These are phyloP conservation scores for Epicampocera succincta DNA, from an alignment of 2,888 invertebrate genomes.

Conservation along the genomic window DNA sequence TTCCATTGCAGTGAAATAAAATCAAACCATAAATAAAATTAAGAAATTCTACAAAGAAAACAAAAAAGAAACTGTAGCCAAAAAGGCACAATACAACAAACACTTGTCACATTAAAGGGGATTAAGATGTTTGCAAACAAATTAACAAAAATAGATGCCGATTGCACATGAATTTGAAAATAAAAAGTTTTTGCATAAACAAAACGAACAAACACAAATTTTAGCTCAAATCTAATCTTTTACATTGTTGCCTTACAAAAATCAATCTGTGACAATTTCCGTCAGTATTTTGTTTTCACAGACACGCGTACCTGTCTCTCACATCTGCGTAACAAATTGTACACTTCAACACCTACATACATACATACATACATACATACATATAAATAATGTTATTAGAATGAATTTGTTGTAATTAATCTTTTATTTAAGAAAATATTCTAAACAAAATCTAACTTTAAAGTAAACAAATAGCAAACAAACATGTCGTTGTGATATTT, in stretches of 20 bases:
- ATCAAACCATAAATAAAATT: slow-evolving; percentile 48
- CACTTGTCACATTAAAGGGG: slow-evolving; percentile 45
- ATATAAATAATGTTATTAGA: slow-evolving; percentile 11
- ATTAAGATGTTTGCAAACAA: slow-evolving; percentile 32
- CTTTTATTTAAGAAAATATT: background rate
- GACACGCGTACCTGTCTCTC: slow-evolving; percentile 60
- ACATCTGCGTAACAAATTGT: slow-evolving; percentile 29
- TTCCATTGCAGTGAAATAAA: slow-evolving; percentile 61
- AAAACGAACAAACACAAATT: slow-evolving; percentile 11
- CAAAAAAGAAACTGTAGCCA: slow-evolving; percentile 34
- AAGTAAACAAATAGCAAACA: slow-evolving; percentile 1
- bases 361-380: background rate
- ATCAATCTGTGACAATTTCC: slow-evolving; percentile 60
- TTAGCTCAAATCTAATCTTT: background rate
- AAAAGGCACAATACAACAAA: slow-evolving; percentile 39
- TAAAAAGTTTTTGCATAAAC: background rate
- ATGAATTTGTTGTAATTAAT: slow-evolving; percentile 1
- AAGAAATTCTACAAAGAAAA: slow-evolving; percentile 35
- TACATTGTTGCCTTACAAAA: slow-evolving; percentile 62
- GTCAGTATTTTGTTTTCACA: slow-evolving; percentile 38
- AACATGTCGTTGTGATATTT: slow-evolving; percentile 58
- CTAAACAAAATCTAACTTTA: background rate
- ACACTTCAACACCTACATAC: background rate
- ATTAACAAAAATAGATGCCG: slow-evolving; percentile 10
- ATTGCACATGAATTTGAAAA: background rate